Percentiles rank a stretch among this genome's conserved stretches.
Conservation (phyloP, 2,797 vertebrate species). For the Enteromius trimaculatus region DNA sequence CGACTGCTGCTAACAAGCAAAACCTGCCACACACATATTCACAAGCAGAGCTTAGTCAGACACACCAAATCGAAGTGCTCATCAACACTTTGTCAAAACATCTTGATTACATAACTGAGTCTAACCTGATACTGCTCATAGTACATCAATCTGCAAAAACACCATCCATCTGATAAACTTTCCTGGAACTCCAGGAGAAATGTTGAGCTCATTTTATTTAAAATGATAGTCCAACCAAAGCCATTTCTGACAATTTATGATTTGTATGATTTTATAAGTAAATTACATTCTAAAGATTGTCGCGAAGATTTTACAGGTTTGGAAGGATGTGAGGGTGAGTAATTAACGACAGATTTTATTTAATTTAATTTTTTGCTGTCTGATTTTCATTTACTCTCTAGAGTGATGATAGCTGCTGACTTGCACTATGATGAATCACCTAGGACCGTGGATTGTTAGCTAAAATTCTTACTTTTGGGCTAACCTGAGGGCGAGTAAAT, state of each 20-base stretch:
- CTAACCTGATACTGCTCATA: conserved; percentile 20
- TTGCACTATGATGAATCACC: not conserved
- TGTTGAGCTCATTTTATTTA: not conserved
- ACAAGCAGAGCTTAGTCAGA: conserved; percentile 45
- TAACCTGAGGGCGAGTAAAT: not conserved
- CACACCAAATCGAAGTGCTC: conserved; percentile 16
- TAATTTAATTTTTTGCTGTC: not conserved
- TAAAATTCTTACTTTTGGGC: not conserved
- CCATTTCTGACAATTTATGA: not conserved
- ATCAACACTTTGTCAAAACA: conserved; percentile 34
- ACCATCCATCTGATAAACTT: conserved; percentile 1
- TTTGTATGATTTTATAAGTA: not conserved
- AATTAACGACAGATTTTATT: too few species aligned
- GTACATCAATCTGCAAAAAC: conserved; percentile 1
- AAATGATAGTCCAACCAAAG: not conserved
- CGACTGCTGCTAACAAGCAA: conserved; percentile 96
- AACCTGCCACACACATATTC: conserved; percentile 76
- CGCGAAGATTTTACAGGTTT: too few species aligned
- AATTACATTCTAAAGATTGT: not conserved
- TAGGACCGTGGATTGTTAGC: not conserved
- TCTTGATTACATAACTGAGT: conserved; percentile 29
- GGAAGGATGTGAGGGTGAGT: too few species aligned
- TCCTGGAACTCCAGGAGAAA: not conserved
- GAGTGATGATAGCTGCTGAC: not conserved
- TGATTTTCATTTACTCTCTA: not conserved